These are phyloP conservation scores for Chrysochloris asiatica DNA, from an alignment of 2,113 vertebrate genomes.

Conservation along the genomic window DNA sequence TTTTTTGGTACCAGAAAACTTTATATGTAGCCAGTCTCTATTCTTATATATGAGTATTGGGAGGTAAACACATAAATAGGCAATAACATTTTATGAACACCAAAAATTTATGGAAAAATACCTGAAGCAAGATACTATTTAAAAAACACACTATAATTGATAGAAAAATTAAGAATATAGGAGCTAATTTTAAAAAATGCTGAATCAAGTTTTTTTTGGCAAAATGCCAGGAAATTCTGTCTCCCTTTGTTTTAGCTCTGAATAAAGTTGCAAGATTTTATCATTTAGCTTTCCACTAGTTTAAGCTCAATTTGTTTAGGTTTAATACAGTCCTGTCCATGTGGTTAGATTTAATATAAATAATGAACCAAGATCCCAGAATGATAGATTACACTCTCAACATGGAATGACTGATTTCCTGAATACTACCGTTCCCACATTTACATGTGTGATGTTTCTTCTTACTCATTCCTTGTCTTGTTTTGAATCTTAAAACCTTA, in stretches of 20 bases:
- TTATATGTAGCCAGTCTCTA: not conserved
- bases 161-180: constrained; percentile 3
- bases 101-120: not conserved
- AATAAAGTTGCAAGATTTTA: constrained; percentile 50
- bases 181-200: not conserved
- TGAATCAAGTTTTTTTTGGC: constrained; percentile 23
- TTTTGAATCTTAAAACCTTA: constrained; percentile 28
- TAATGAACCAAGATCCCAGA: not conserved
- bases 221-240: constrained; percentile 35
- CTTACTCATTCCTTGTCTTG: not conserved
- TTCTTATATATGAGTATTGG: not conserved
- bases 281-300: constrained; percentile 5
- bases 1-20: not conserved
- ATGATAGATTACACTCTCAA: not conserved
- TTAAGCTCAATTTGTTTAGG: constrained; percentile 37
- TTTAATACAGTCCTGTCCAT: constrained; percentile 10
- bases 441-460: not conserved
- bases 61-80: not conserved
- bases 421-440: not conserved
- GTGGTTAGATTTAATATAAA: not conserved
- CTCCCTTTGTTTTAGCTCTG: constrained; percentile 44
- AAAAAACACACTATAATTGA: too few species aligned
- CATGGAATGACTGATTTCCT: not conserved
- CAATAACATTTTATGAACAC: not conserved
- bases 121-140: not conserved